Evolutionary conservation across 2,797 vertebrate species (phyloP).

Genomic region (Oreonectes daqikongensis): DNA sequence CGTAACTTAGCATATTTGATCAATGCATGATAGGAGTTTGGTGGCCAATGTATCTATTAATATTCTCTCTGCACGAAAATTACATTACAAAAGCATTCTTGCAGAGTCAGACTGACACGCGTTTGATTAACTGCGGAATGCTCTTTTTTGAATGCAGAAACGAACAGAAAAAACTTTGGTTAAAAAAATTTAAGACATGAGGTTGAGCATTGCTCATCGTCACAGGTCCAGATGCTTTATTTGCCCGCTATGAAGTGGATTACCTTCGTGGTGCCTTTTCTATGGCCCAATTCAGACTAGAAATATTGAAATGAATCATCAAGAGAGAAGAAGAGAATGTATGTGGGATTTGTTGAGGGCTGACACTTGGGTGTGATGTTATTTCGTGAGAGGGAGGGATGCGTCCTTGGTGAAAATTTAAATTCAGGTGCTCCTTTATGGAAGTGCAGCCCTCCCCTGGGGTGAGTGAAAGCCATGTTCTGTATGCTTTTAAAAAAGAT

Average conservation of each 20-base stretch:
- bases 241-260: conserved; percentile 46
- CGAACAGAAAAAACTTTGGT: no score
- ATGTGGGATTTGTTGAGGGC: conserved; percentile 35
- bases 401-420: conserved; percentile 40
- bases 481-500: conserved; percentile 35
- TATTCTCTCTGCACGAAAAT: no score
- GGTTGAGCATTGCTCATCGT: background rate
- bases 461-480: conserved; percentile 29
- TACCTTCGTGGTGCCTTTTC: conserved; percentile 38
- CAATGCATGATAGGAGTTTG: no score
- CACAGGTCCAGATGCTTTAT: conserved; percentile 34
- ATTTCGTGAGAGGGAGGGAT: conserved; percentile 41
- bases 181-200: background rate
- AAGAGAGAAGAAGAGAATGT: conserved; percentile 20
- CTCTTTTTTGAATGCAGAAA: no score
- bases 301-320: conserved; percentile 47
- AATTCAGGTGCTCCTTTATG: conserved; percentile 45
- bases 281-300: conserved; percentile 31
- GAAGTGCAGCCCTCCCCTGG: conserved; percentile 24
- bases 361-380: conserved; percentile 36
- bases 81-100: no score
- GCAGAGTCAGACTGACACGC: no score
- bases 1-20: no score
- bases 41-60: no score
- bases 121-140: no score